Evolutionary conservation across 2,797 vertebrate genomes (phyloP).

Genomic region (Takifugu rubripes): DNA sequence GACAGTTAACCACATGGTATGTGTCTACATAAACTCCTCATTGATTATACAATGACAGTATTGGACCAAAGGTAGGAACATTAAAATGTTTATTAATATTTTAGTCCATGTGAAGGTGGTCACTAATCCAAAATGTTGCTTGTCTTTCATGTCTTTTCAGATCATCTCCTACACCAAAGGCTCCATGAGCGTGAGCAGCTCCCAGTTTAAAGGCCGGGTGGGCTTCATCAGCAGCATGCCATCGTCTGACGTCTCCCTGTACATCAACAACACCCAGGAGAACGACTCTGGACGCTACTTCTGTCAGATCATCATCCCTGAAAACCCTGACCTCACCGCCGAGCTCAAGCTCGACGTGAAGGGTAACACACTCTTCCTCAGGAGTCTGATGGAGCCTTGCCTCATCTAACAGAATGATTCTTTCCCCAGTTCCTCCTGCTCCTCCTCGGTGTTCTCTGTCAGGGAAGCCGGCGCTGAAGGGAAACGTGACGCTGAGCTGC

Average conservation of each 20-base stretch:
- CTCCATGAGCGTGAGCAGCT: slow-evolving; percentile 17
- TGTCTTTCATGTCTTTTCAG: slow-evolving; percentile 51
- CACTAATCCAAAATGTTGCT: no score
- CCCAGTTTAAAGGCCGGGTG: slow-evolving; percentile 61
- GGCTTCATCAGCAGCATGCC: slow-evolving; percentile 68
- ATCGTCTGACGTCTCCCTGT: slow-evolving; percentile 75
- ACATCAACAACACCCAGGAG: slow-evolving; percentile 80
- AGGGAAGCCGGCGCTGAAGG: slow-evolving; percentile 73
- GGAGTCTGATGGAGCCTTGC: not conserved
- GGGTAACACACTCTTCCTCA: slow-evolving; percentile 44
- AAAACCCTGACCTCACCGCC: fast-evolving
- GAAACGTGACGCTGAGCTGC: slow-evolving; percentile 82
- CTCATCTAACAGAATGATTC: not conserved
- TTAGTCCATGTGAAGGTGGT: no score
- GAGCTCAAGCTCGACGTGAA: slow-evolving; percentile 68
- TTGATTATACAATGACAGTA: no score
- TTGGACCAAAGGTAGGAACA: no score
- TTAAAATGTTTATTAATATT: no score
- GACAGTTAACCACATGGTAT: no score
- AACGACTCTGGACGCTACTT: slow-evolving; percentile 81
- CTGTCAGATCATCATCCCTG: slow-evolving; percentile 71
- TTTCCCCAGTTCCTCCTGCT: slow-evolving; percentile 79
- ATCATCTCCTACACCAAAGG: slow-evolving; percentile 74
- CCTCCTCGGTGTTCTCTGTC: slow-evolving; percentile 71
- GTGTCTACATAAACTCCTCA: no score